Conservation (phyloP, 2,797 vertebrate genomes). For the Onychomys arenicola region DNA sequence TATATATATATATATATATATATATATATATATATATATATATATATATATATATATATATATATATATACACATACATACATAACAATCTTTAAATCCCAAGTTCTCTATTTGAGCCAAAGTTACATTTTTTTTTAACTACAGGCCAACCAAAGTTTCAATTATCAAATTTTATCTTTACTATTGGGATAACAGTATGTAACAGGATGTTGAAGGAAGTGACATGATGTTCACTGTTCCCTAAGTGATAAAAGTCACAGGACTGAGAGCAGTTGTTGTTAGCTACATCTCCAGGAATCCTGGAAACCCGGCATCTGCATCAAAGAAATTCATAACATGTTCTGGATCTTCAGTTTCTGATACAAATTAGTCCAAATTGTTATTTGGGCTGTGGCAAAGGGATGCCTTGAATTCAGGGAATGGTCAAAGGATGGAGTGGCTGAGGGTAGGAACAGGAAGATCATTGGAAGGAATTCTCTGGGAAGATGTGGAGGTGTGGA, state of each 20-base stretch:
- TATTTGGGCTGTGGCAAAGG: too few species aligned
- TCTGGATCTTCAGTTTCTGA: constrained; percentile 31
- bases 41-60: not conserved
- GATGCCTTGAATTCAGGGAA: not conserved
- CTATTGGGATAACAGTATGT: not conserved
- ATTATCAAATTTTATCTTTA: constrained; percentile 15
- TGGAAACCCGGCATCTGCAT: not conserved
- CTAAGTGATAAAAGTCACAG: constrained; percentile 52
- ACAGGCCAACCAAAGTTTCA: not conserved
- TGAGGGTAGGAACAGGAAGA: not conserved
- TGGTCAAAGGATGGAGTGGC: not conserved
- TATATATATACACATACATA: not conserved
- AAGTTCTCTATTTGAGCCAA: not conserved
- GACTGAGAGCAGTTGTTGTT: not conserved
- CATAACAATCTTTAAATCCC: too few species aligned
- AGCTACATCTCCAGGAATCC: constrained; percentile 22
- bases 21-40: not conserved
- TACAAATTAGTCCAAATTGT: not conserved
- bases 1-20: not conserved
- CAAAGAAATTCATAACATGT: not conserved
- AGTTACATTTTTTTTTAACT: not conserved
- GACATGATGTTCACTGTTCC: constrained; percentile 24
- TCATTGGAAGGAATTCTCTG: not conserved
- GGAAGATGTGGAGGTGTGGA: not conserved
- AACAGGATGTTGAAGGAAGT: constrained; percentile 24